Evolutionary conservation across 92 coral and sea anemone genomes (phyloP), one percentile per base, ranked within the genome.

Genomic region (Epizoanthus stellaris): DNA sequence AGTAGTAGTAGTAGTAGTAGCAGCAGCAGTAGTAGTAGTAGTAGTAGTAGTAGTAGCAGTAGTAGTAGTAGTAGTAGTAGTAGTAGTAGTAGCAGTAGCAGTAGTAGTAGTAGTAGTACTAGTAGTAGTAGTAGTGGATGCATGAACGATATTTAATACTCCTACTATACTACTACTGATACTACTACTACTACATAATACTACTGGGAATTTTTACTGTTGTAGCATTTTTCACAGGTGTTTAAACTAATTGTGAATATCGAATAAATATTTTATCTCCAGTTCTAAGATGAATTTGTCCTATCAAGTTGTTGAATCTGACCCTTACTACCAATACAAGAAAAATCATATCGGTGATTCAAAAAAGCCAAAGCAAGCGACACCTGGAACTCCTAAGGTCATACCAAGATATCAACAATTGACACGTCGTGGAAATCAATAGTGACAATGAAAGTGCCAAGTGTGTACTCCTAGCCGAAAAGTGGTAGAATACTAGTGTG

Each of bases 251-350:
- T 6, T 49, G 6, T 6, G 56, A 49, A 49, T 49, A 49, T 49
- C 14, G 56, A 49, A 49, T 16, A 57, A 3, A 40, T 45, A 13
- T 62, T 61, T 83, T 19, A 30, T 52, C 25, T 72, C 52, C 66
- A 72, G 77, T 58, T 34, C 77, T 7, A 71, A 61, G 61, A 57
- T 54, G 38, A 84, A 84, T 11, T 57, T 68, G 45, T 69, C 85
- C 3, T 90, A 90, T 6, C 80, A 86, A 52, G 90, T 90, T 21
- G 82, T 60, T 12, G 93, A 86, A 58, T 74, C 68, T 75, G 87
- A 82, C 16, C 69, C 90, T 52, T 75, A 85, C 25, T 86, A 90
- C 88, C 80, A 90, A 85, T 67, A 82, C 73, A 87, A 43, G 62
- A 67, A 69, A 59, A 77, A 79, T 30, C 57, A 62, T 4, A 62